These are phyloP conservation scores for Etheostoma perlongum DNA, from an alignment of 2,797 vertebrate species.

Conservation along the genomic window DNA sequence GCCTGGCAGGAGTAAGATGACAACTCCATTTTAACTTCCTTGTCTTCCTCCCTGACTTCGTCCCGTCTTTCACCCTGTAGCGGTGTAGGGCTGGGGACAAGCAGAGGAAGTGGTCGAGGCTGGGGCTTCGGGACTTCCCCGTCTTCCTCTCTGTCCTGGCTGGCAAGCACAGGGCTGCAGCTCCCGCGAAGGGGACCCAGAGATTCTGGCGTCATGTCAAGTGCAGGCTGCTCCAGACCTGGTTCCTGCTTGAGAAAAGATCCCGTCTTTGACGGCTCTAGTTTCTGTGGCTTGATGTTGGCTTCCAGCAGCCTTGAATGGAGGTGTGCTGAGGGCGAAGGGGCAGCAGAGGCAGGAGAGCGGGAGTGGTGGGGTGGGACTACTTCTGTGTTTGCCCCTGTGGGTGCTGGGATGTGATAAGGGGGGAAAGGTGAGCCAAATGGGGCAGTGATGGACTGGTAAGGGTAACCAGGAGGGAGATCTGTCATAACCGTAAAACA, in stretches of 20 bases:
- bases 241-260: constrained; percentile 88
- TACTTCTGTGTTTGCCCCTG: constrained; percentile 84
- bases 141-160: constrained; percentile 61
- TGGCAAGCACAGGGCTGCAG: constrained; percentile 47
- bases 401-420: constrained; percentile 87
- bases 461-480: constrained; percentile 90
- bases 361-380: constrained; percentile 82
- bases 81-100: constrained; percentile 45
- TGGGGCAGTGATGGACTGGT: constrained; percentile 90
- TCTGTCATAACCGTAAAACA: constrained; percentile 79
- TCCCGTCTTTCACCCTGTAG: constrained; percentile 37
- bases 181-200: constrained; percentile 73
- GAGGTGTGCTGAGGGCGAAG: constrained; percentile 80
- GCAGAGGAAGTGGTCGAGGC: constrained; percentile 48
- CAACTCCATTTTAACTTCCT: constrained; percentile 76
- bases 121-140: constrained; percentile 30
- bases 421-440: constrained; percentile 90
- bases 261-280: constrained; percentile 79
- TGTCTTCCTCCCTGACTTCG: constrained; percentile 64
- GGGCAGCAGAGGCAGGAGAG: constrained; percentile 84
- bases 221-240: constrained; percentile 80
- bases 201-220: constrained; percentile 69
- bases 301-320: constrained; percentile 83
- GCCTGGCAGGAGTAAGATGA: constrained; percentile 74
- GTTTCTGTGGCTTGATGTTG: constrained; percentile 87